Evolutionary conservation across 2,113 vertebrate species (phyloP).

Genomic region (Ovibos moschatus): DNA sequence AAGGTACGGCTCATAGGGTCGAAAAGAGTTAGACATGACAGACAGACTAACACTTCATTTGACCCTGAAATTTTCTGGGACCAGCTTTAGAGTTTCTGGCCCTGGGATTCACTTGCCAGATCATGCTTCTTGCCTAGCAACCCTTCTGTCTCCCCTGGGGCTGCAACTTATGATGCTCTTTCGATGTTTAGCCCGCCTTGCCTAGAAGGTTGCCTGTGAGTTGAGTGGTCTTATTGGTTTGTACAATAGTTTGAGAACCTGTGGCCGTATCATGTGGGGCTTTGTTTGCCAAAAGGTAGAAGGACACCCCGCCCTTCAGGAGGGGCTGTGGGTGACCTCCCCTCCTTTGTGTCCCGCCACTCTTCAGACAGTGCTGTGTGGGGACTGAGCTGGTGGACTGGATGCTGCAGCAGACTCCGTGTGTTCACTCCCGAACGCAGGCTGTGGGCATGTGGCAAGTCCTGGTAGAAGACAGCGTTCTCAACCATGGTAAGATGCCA

Average conservation of each 20-base stretch:
- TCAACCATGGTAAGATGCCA: constrained; percentile 92
- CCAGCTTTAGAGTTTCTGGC: background rate
- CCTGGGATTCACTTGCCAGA: background rate
- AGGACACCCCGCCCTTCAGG: background rate
- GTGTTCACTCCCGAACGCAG: constrained; percentile 92
- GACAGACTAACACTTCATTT: background rate
- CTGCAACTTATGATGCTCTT: background rate
- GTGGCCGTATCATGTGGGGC: fast-evolving
- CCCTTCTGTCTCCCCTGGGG: background rate
- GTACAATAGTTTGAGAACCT: background rate
- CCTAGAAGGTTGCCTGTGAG: background rate
- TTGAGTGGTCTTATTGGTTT: background rate
- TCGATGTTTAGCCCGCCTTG: background rate
- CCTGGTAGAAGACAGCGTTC: constrained; percentile 94
- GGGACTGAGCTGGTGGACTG: constrained; percentile 97
- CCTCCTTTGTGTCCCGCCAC: background rate
- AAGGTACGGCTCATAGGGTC: background rate
- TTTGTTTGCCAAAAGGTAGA: background rate
- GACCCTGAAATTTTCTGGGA: background rate
- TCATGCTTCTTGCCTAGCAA: background rate
- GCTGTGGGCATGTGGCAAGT: constrained; percentile 99
- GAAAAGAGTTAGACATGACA: background rate
- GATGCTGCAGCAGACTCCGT: constrained; percentile 95
- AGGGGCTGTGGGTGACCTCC: background rate
- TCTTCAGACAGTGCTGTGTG: constrained; percentile 93